Conservation (phyloP, 2,797 vertebrate genomes). For the Antennarius maculatus region DNA sequence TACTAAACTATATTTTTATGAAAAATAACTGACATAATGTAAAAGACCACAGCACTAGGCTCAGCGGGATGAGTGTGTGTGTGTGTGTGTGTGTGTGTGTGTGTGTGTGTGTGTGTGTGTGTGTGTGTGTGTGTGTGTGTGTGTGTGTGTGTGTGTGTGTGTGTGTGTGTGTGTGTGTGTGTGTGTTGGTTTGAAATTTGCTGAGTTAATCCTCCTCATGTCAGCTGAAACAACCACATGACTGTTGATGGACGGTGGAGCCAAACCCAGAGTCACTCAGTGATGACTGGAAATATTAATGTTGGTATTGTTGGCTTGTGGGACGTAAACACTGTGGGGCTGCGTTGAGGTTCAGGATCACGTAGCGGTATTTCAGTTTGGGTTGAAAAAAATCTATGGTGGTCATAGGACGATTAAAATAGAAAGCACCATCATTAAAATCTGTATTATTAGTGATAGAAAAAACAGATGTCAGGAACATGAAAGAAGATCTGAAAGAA, state of each 20-base stretch:
- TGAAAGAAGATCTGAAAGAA: too few relatives aligned
- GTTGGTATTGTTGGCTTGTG: background rate
- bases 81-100: conserved; percentile 11
- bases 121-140: conserved; percentile 10
- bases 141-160: conserved; percentile 2
- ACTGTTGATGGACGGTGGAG: conserved; percentile 2
- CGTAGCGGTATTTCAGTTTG: background rate
- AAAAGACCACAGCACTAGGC: conserved; percentile 7
- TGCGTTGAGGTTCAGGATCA: background rate
- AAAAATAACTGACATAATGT: conserved; percentile 15
- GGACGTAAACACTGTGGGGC: conserved; percentile 11
- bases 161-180: background rate
- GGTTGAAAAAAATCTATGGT: too few relatives aligned
- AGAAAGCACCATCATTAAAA: too few relatives aligned
- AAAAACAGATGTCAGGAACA: too few relatives aligned
- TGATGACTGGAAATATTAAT: conserved; percentile 3
- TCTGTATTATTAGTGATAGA: too few relatives aligned
- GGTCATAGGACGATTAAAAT: too few relatives aligned
- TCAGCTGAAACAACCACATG: conserved; percentile 28
- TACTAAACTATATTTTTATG: conserved; percentile 16
- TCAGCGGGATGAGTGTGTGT: conserved; percentile 31
- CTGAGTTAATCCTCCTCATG: conserved; percentile 38
- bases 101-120: too few relatives aligned
- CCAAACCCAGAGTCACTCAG: conserved; percentile 28
- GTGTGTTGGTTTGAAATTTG: conserved; percentile 38